These are phyloP conservation scores for Eidolon helvum DNA, from an alignment of 2,113 vertebrate genomes.

Conservation along the genomic window DNA sequence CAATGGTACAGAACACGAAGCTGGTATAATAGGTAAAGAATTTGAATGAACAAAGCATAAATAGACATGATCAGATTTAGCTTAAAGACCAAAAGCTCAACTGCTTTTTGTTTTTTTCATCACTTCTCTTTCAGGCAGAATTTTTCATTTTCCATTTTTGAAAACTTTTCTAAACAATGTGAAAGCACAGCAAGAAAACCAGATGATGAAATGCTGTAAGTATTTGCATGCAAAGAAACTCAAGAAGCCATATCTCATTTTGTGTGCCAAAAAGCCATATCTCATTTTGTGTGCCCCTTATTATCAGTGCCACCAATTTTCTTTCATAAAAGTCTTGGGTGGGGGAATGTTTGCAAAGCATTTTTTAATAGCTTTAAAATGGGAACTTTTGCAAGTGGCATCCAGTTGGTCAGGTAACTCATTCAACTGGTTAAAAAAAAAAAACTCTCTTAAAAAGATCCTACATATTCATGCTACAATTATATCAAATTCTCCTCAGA, in stretches of 20 bases:
- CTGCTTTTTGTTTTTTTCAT: constrained; percentile 29
- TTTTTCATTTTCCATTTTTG: constrained; percentile 84
- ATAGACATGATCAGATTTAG: constrained; percentile 40
- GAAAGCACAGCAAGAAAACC: constrained; percentile 79
- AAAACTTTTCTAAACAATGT: constrained; percentile 90
- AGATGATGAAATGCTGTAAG: constrained; percentile 86
- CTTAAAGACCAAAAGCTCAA: constrained; percentile 63
- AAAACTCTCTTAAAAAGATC: background rate
- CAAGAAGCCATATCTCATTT: background rate
- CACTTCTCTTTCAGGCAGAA: constrained; percentile 85
- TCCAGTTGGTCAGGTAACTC: background rate
- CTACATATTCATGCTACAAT: background rate
- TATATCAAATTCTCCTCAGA: background rate
- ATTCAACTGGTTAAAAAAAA: background rate
- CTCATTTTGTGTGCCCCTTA: background rate
- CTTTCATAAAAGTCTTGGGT: constrained; percentile 65
- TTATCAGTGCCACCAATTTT: constrained; percentile 5
- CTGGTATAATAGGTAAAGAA: constrained; percentile 25
- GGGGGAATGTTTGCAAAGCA: constrained; percentile 8
- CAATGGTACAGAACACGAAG: constrained; percentile 9
- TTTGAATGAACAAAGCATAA: constrained; percentile 51
- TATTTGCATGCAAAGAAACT: constrained; percentile 67
- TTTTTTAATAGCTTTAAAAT: constrained; percentile 65
- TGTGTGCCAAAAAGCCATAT: background rate
- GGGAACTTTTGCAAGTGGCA: constrained; percentile 14